These are phyloP conservation scores for Benthosema pterotum DNA, from an alignment of 2,797 vertebrate species.

Conservation along the genomic window DNA sequence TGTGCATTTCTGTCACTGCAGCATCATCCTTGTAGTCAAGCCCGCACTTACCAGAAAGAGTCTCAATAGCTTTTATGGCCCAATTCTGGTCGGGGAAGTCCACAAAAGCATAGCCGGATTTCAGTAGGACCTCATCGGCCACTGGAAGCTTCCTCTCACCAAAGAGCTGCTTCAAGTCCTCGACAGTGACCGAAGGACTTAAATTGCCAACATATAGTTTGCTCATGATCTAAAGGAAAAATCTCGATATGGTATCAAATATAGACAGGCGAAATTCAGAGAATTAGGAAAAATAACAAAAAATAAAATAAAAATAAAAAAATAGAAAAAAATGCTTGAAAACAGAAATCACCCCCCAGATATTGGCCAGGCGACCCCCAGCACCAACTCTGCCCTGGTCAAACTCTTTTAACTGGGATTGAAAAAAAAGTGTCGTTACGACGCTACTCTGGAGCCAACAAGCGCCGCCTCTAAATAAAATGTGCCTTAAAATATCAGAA, in stretches of 20 bases:
- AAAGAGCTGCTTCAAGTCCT: slow-evolving; percentile 93
- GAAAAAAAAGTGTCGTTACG: slow-evolving; percentile 83
- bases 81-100: slow-evolving; percentile 93
- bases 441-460: slow-evolving; percentile 82
- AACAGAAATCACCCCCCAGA: slow-evolving; percentile 75
- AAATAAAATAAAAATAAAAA: slow-evolving; percentile 49
- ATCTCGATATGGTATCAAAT: slow-evolving; percentile 70
- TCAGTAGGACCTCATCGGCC: slow-evolving; percentile 90
- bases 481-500: slow-evolving; percentile 78
- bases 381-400: slow-evolving; percentile 83
- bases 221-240: slow-evolving; percentile 88
- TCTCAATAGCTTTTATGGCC: slow-evolving; percentile 93
- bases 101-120: slow-evolving; percentile 95
- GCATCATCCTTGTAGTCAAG: slow-evolving; percentile 66
- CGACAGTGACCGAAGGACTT: slow-evolving; percentile 92
- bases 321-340: slow-evolving; percentile 55
- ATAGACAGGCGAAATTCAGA: slow-evolving; percentile 61
- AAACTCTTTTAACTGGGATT: slow-evolving; percentile 85
- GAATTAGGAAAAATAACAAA: slow-evolving; percentile 52
- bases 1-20: slow-evolving; percentile 61
- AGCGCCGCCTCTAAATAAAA: slow-evolving; percentile 87
- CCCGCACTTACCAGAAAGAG: slow-evolving; percentile 87
- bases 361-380: slow-evolving; percentile 80
- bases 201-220: slow-evolving; percentile 96
- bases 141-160: slow-evolving; percentile 89